Conservation (phyloP, 2,113 vertebrate genomes). For the Archocentrus centrarchus region DNA sequence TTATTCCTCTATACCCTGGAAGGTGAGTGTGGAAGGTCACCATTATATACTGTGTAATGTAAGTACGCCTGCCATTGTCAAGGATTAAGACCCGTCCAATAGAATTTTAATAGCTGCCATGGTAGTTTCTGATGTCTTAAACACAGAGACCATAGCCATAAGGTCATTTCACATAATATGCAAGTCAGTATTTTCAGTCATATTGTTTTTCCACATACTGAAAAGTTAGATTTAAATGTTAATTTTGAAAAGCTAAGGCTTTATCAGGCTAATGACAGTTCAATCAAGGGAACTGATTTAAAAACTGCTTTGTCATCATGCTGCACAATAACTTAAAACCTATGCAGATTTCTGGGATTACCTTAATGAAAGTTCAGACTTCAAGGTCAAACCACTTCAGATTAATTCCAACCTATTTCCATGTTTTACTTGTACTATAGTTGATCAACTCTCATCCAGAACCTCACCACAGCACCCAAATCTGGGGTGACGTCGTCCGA, state of each 20-base stretch:
- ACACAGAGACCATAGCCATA: not conserved
- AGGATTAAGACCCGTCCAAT: conserved; percentile 57
- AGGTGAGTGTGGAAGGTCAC: conserved; percentile 74
- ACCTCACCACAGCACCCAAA: conserved; percentile 13
- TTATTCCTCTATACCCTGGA: conserved; percentile 69
- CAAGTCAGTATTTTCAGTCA: conserved; percentile 2
- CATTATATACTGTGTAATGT: conserved; percentile 61
- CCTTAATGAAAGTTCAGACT: conserved; percentile 58
- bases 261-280: conserved; percentile 35
- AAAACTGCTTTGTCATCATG: conserved; percentile 41
- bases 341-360: conserved; percentile 48
- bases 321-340: conserved; percentile 42
- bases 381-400: conserved; percentile 57
- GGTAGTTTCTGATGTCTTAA: conserved; percentile 10
- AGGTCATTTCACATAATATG: conserved; percentile 1
- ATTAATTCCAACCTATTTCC: conserved; percentile 23
- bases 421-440: conserved; percentile 18
- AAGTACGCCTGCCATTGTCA: conserved; percentile 45
- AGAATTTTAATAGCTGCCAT: conserved; percentile 42
- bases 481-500: conserved; percentile 53
- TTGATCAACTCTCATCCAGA: conserved; percentile 33
- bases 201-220: not conserved
- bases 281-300: conserved; percentile 49
- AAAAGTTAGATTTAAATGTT: conserved; percentile 12
- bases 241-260: not conserved